Percentiles rank a stretch among this genome's conserved stretches.
Evolutionary conservation across 2,113 vertebrate species (phyloP).

Genomic region (Epinephelus cyanopodus): DNA sequence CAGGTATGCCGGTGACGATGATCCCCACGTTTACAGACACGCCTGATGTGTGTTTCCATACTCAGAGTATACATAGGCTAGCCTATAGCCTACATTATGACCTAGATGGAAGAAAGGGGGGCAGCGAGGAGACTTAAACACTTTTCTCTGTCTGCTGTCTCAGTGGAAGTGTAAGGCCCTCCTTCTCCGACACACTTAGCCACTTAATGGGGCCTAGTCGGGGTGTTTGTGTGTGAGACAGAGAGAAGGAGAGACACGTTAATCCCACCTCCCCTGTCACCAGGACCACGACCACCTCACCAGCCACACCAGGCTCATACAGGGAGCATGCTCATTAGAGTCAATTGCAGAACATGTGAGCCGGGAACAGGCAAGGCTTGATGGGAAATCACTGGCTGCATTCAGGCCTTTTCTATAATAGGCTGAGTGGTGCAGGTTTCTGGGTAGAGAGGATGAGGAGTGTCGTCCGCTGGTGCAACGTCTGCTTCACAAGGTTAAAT

Average conservation of each 20-base stretch:
- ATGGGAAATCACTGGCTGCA: constrained; percentile 19
- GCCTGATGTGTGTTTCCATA: constrained; percentile 28
- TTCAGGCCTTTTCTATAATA: constrained; percentile 19
- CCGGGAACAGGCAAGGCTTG: constrained; percentile 20
- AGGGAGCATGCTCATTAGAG: constrained; percentile 29
- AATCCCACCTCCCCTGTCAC: constrained; percentile 43
- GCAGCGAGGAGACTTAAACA: constrained; percentile 71
- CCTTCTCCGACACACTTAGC: constrained; percentile 58
- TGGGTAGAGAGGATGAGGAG: background rate
- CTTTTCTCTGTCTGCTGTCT: constrained; percentile 67
- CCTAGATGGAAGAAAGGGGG: constrained; percentile 74
- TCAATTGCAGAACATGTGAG: constrained; percentile 32
- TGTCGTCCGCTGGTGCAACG: constrained; percentile 2
- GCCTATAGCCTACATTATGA: constrained; percentile 75
- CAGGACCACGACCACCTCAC: constrained; percentile 18
- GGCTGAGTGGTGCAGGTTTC: constrained; percentile 21
- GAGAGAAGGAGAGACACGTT: constrained; percentile 11
- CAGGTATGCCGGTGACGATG: background rate
- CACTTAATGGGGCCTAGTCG: constrained; percentile 45
- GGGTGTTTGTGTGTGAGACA: constrained; percentile 14
- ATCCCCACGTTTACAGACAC: constrained; percentile 26
- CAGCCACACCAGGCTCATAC: constrained; percentile 28
- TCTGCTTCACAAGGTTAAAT: constrained; percentile 35
- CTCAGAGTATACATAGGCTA: constrained; percentile 46
- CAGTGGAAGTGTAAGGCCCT: constrained; percentile 39